phyloP scores from a whole-genome alignment of 2,888 invertebrate genomes.

The Oligia latruncula region DNA sequence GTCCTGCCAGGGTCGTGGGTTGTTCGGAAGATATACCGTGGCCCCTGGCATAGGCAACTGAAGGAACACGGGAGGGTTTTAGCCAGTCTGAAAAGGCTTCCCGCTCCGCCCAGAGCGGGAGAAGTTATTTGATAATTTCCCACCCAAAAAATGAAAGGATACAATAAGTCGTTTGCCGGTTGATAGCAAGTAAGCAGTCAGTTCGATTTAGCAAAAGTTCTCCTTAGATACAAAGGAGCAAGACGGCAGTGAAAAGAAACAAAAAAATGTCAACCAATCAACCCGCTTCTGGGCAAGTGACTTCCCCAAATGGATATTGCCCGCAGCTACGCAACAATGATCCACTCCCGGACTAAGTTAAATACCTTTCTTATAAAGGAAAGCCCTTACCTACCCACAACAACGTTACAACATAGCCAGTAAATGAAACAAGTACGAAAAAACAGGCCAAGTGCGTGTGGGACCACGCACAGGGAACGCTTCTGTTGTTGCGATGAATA shows the following conservation, averaged over 20 bases:
- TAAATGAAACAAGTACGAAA: conserved; percentile 17
- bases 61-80: too few relatives aligned
- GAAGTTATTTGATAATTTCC: too few relatives aligned
- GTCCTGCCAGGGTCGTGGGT: too few relatives aligned
- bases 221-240: background rate
- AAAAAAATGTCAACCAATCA: conserved; percentile 6
- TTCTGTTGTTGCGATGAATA: background rate
- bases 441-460: background rate
- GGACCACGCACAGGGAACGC: background rate
- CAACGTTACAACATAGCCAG: background rate
- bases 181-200: background rate
- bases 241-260: background rate
- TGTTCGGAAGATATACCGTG: too few relatives aligned
- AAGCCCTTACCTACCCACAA: background rate
- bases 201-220: background rate
- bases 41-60: too few relatives aligned
- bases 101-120: too few relatives aligned
- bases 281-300: conserved; percentile 5
- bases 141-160: background rate
- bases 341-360: conserved; percentile 16
- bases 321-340: conserved; percentile 33
- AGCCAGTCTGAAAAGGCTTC: too few relatives aligned
- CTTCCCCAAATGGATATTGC: conserved; percentile 31
- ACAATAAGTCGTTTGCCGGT: too few relatives aligned
- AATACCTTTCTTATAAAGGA: conserved; percentile 28